Evolutionary conservation across 2,113 vertebrate genomes (phyloP).

Genomic region (Microcebus jonahi): DNA sequence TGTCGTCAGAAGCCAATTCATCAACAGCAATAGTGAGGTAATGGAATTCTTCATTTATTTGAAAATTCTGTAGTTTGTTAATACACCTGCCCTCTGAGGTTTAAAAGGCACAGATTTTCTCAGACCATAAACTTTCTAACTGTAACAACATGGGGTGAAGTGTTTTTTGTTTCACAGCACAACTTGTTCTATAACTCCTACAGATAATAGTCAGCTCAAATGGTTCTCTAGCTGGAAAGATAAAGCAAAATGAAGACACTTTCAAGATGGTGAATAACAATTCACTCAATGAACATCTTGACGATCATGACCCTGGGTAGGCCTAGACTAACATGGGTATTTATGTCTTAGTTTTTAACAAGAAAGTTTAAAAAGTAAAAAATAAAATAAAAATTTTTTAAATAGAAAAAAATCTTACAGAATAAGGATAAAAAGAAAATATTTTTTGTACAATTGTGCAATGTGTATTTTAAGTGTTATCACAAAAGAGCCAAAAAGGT

Average conservation of each 20-base stretch:
- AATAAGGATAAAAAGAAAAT: neutral
- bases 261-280: constrained; percentile 2
- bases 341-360: neutral
- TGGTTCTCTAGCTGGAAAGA: constrained; percentile 11
- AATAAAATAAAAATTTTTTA: neutral
- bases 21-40: constrained; percentile 85
- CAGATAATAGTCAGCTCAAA: constrained; percentile 50
- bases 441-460: neutral
- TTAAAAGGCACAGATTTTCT: constrained; percentile 82
- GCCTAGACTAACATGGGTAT: neutral
- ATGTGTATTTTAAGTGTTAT: neutral
- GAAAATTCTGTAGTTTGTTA: constrained; percentile 83
- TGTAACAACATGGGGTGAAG: constrained; percentile 66
- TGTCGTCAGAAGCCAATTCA: constrained; percentile 84
- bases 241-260: constrained; percentile 27
- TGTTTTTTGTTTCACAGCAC: constrained; percentile 51
- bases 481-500: neutral
- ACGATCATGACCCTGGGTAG: neutral
- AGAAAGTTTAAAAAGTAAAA: neutral
- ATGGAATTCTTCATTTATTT: constrained; percentile 87
- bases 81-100: constrained; percentile 84
- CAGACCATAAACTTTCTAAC: constrained; percentile 78
- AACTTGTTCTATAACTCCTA: constrained; percentile 52
- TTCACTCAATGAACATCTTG: neutral
- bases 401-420: neutral